Percentiles rank a stretch among this genome's conserved stretches.
Conservation (phyloP, 2,113 vertebrate species). For the Nerophis lumbriciformis region DNA sequence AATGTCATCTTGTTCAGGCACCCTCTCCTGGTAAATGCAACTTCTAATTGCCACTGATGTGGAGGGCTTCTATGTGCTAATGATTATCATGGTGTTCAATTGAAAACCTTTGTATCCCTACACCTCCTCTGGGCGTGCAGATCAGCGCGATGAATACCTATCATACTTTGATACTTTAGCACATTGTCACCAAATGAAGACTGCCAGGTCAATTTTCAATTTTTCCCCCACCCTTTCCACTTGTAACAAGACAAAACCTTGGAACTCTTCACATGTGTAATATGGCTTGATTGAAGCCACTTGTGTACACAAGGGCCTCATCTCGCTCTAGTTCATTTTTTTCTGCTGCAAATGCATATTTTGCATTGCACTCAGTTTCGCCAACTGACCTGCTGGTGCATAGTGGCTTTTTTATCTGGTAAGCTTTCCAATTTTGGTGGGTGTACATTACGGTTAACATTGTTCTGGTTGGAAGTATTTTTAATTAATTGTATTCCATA, state of each 20-base stretch:
- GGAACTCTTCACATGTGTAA: slow-evolving; percentile 64
- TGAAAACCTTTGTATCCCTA: slow-evolving; percentile 69
- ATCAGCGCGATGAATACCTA: slow-evolving; percentile 70
- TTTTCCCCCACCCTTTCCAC: slow-evolving; percentile 51
- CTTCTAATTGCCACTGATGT: slow-evolving; percentile 67
- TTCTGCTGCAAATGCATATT: slow-evolving; percentile 46
- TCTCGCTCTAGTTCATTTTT: slow-evolving; percentile 54
- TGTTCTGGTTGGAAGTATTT: too few species aligned
- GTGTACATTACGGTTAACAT: too few species aligned
- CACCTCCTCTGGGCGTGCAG: slow-evolving; percentile 60
- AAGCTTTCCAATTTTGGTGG: neutral
- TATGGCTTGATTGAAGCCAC: slow-evolving; percentile 68
- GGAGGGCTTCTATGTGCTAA: slow-evolving; percentile 63
- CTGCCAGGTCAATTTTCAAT: slow-evolving; percentile 69
- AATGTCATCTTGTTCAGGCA: slow-evolving; percentile 43
- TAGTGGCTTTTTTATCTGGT: slow-evolving; percentile 24
- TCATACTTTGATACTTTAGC: slow-evolving; percentile 68
- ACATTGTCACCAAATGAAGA: slow-evolving; percentile 68
- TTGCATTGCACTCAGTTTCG: slow-evolving; percentile 32
- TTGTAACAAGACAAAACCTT: slow-evolving; percentile 67
- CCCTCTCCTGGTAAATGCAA: slow-evolving; percentile 63
- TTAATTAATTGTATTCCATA: too few species aligned
- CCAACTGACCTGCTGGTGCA: slow-evolving; percentile 25
- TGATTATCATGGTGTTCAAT: slow-evolving; percentile 73
- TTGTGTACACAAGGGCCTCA: slow-evolving; percentile 63